Percentiles rank a stretch among this genome's conserved stretches.
Evolutionary conservation across 2,113 vertebrate genomes (phyloP).

Genomic region (Tetraodon nigroviridis): DNA sequence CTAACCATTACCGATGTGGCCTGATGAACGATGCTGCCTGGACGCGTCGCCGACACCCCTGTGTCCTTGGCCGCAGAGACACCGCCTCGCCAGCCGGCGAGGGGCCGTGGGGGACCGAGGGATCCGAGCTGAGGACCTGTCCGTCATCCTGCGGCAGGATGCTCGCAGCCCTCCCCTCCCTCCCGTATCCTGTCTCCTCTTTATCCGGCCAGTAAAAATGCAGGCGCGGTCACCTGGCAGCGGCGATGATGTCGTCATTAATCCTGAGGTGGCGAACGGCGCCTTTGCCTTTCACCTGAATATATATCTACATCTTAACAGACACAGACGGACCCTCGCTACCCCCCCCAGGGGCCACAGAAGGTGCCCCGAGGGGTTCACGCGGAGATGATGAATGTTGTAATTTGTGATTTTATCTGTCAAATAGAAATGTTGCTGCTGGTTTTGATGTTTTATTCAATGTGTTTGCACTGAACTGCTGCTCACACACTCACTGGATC

Average conservation of each 20-base stretch:
- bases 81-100: slow-evolving; percentile 45
- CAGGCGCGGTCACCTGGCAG: slow-evolving; percentile 43
- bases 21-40: slow-evolving; percentile 74
- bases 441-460: slow-evolving; percentile 47
- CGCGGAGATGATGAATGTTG: slow-evolving; percentile 54
- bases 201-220: slow-evolving; percentile 57
- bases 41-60: slow-evolving; percentile 64
- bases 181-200: slow-evolving; percentile 21
- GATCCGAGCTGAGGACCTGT: slow-evolving; percentile 65
- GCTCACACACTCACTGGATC: no score
- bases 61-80: slow-evolving; percentile 72
- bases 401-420: slow-evolving; percentile 49
- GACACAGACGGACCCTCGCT: slow-evolving; percentile 41
- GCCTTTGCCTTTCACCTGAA: slow-evolving; percentile 67
- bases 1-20: slow-evolving; percentile 71
- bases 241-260: slow-evolving; percentile 58
- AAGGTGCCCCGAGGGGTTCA: slow-evolving; percentile 46
- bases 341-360: slow-evolving; percentile 47
- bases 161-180: slow-evolving; percentile 23
- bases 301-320: slow-evolving; percentile 68
- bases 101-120: slow-evolving; percentile 59
- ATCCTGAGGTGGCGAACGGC: slow-evolving; percentile 53
- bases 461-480: not conserved
- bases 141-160: slow-evolving; percentile 60
- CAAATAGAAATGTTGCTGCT: slow-evolving; percentile 39